Evolutionary conservation across 2,113 vertebrate species (phyloP).

Genomic region (Trochalopteron elliotii): DNA sequence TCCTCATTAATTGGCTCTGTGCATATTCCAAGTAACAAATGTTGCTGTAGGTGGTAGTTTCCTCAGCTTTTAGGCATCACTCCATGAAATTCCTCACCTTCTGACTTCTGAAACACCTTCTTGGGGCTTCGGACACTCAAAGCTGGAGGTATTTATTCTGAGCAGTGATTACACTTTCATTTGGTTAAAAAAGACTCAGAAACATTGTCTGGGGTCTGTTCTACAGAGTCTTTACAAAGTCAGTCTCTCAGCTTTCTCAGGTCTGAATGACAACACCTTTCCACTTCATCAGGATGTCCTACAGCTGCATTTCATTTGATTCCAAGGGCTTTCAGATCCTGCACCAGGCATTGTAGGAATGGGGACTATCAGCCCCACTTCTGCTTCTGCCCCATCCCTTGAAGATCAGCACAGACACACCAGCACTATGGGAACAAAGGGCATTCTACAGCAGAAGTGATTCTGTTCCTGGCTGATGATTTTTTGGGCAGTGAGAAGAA

Average conservation of each 20-base stretch:
- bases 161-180: not conserved
- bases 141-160: not conserved
- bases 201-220: not conserved
- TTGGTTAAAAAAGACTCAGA: not conserved
- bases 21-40: not conserved
- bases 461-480: not conserved
- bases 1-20: conserved; percentile 35
- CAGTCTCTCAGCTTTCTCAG: not conserved
- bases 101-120: conserved; percentile 21
- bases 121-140: not conserved
- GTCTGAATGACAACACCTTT: not conserved
- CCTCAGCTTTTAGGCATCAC: conserved; percentile 31
- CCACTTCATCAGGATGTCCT: not conserved
- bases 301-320: not conserved
- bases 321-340: not conserved
- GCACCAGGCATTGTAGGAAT: not conserved
- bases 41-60: conserved; percentile 26
- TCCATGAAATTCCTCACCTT: not conserved
- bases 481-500: not conserved
- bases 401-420: not conserved
- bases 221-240: not conserved
- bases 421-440: not conserved
- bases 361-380: not conserved
- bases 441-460: not conserved
- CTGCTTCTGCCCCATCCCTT: not conserved